These are phyloP conservation scores for Dorcus parallelipipedus DNA, from an alignment of 2,888 invertebrate species.

Conservation along the genomic window DNA sequence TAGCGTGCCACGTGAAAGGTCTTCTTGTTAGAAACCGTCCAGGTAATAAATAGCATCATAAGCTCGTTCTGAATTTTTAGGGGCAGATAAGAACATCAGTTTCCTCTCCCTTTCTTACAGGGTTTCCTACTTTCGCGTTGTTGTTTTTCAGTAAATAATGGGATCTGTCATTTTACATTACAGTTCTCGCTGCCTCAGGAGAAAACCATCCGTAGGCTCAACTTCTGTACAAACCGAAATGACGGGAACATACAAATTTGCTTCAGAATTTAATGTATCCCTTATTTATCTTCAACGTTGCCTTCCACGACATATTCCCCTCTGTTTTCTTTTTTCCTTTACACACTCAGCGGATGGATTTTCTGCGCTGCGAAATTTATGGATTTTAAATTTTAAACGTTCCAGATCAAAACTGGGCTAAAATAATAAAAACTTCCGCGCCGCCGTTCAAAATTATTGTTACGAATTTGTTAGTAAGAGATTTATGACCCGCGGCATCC, in stretches of 20 bases:
- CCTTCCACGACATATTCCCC: too few species aligned
- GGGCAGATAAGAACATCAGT: conserved; percentile 29
- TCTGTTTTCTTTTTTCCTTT: too few species aligned
- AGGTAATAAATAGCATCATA: conserved; percentile 28
- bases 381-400: not conserved
- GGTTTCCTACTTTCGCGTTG: conserved; percentile 47
- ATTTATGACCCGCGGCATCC: not conserved
- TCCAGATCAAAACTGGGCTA: not conserved
- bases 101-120: conserved; percentile 45
- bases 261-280: conserved; percentile 24
- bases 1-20: conserved; percentile 5
- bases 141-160: conserved; percentile 52
- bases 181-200: conserved; percentile 37
- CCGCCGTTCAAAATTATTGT: not conserved
- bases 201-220: not conserved
- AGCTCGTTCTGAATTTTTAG: conserved; percentile 28
- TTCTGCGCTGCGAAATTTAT: not conserved
- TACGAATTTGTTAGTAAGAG: not conserved
- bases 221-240: conserved; percentile 17
- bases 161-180: conserved; percentile 53
- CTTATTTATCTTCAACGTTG: conserved; percentile 22
- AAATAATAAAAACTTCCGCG: not conserved
- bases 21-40: conserved; percentile 5
- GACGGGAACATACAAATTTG: conserved; percentile 25
- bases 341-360: too few species aligned